Evolutionary conservation across 2,113 vertebrate genomes (phyloP).

Genomic region (Sebastes schlegelii): DNA sequence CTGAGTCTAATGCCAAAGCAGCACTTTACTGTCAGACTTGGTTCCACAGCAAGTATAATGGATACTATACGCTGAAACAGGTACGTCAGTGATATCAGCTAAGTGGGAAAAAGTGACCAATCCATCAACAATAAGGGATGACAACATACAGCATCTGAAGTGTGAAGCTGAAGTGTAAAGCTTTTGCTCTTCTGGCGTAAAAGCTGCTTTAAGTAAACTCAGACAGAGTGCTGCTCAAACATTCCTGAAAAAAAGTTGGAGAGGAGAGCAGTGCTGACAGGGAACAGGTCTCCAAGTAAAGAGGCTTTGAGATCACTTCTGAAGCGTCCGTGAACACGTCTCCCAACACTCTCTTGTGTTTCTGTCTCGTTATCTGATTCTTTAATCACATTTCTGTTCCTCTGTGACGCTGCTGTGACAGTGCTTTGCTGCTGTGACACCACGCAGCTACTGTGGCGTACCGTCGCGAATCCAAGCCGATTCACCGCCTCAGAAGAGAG

Average conservation of each 20-base stretch:
- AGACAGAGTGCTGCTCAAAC: slow-evolving; percentile 50
- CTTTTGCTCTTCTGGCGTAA: slow-evolving; percentile 28
- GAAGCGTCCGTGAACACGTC: slow-evolving; percentile 54
- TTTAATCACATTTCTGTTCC: slow-evolving; percentile 68
- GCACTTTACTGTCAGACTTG: slow-evolving; percentile 22
- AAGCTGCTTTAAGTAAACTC: slow-evolving; percentile 54
- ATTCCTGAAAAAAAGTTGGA: slow-evolving; percentile 40
- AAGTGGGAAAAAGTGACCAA: slow-evolving; percentile 43
- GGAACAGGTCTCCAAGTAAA: slow-evolving; percentile 65
- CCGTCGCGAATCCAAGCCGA: slow-evolving; percentile 31
- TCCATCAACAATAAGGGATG: slow-evolving; percentile 25
- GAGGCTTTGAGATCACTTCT: slow-evolving; percentile 61
- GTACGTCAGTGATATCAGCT: slow-evolving; percentile 1
- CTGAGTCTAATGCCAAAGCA: slow-evolving; percentile 10
- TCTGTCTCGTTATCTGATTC: slow-evolving; percentile 66
- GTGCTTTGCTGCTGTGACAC: slow-evolving; percentile 55
- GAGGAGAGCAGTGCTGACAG: slow-evolving; percentile 61
- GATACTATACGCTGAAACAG: slow-evolving; percentile 11
- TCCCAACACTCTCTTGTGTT: slow-evolving; percentile 63
- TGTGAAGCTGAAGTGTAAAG: slow-evolving; percentile 39
- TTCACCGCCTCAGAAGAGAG: slow-evolving; percentile 43
- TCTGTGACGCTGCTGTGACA: slow-evolving; percentile 47
- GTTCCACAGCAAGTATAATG: slow-evolving; percentile 26
- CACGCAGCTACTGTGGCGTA: slow-evolving; percentile 33
- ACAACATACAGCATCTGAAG: slow-evolving; percentile 24